Conservation (phyloP, 1,140 invertebrate species). For the Drosophila nigromelanica region DNA sequence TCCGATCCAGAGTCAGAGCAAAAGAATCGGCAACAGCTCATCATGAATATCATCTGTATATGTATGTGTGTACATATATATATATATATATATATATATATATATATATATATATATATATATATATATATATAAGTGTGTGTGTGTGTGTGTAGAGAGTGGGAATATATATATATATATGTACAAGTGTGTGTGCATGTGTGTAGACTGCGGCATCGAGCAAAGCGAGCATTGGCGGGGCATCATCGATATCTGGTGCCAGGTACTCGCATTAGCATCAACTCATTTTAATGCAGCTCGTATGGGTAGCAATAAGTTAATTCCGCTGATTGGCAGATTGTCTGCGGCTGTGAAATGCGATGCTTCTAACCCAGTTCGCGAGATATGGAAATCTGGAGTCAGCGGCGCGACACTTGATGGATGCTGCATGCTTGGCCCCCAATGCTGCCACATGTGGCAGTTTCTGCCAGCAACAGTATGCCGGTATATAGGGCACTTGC, state of each 20-base stretch:
- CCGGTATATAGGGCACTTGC: slow-evolving; percentile 17
- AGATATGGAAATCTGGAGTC: slow-evolving; percentile 28
- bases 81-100: too few species aligned
- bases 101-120: too few species aligned
- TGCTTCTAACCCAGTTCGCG: slow-evolving; percentile 73
- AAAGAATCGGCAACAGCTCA: slow-evolving; percentile 25
- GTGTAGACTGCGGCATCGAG: slow-evolving; percentile 13
- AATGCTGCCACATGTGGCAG: slow-evolving; percentile 2
- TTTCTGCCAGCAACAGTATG: neutral
- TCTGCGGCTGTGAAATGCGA: slow-evolving; percentile 55
- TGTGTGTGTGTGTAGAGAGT: too few species aligned
- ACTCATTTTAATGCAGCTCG: slow-evolving; percentile 38
- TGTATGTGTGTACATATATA: neutral
- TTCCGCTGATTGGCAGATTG: slow-evolving; percentile 53
- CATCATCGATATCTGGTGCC: slow-evolving; percentile 31
- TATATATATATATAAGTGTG: too few species aligned
- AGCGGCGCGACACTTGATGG: slow-evolving; percentile 26
- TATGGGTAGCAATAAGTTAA: slow-evolving; percentile 58
- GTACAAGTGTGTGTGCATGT: neutral
- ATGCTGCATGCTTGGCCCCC: slow-evolving; percentile 14
- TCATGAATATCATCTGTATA: slow-evolving; percentile 33
- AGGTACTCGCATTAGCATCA: slow-evolving; percentile 53
- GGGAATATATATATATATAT: neutral
- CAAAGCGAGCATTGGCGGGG: slow-evolving; percentile 6
- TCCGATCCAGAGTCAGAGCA: slow-evolving; percentile 17